phyloP scores from a whole-genome alignment of 2,888 invertebrate genomes.

The Clistopyga incitator region DNA sequence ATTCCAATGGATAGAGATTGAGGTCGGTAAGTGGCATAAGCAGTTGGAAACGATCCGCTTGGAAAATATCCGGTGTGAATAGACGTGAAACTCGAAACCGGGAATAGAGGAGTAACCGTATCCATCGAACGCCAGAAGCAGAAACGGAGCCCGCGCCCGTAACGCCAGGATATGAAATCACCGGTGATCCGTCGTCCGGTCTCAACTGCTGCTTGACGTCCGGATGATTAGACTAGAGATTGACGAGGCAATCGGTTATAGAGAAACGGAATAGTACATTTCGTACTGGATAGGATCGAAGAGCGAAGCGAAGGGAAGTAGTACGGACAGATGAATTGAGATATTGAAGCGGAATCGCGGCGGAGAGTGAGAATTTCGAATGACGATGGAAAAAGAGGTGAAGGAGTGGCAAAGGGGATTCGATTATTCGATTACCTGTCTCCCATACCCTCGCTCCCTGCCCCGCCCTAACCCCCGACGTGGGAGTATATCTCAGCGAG shows the following conservation, averaged over 20 bases:
- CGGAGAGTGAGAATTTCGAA: slow-evolving; percentile 39
- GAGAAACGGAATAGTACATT: slow-evolving; percentile 47
- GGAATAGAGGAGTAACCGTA: slow-evolving; percentile 27
- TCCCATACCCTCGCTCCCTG: slow-evolving; percentile 10
- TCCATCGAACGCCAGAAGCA: slow-evolving; percentile 9
- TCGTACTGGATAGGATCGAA: slow-evolving; percentile 33
- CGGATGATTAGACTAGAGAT: slow-evolving; percentile 62
- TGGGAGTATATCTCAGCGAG: slow-evolving; percentile 10
- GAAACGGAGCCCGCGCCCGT: slow-evolving; percentile 4
- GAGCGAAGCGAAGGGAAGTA: slow-evolving; percentile 19
- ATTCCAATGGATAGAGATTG: background rate
- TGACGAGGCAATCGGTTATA: slow-evolving; percentile 64
- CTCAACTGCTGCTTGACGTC: slow-evolving; percentile 57
- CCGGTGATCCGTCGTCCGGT: slow-evolving; percentile 62
- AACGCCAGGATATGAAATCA: slow-evolving; percentile 55
- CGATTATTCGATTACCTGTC: slow-evolving; percentile 59
- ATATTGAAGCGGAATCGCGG: slow-evolving; percentile 40
- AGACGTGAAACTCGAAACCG: slow-evolving; percentile 36
- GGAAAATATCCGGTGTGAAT: slow-evolving; percentile 38
- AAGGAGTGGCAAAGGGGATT: slow-evolving; percentile 45
- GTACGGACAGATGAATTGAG: slow-evolving; percentile 42
- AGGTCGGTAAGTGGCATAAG: slow-evolving; percentile 19
- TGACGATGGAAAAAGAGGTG: slow-evolving; percentile 27
- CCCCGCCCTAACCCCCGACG: background rate
- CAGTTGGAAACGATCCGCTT: slow-evolving; percentile 27